Conservation (phyloP, 2,888 invertebrate genomes). For the Xylota sylvarum region DNA sequence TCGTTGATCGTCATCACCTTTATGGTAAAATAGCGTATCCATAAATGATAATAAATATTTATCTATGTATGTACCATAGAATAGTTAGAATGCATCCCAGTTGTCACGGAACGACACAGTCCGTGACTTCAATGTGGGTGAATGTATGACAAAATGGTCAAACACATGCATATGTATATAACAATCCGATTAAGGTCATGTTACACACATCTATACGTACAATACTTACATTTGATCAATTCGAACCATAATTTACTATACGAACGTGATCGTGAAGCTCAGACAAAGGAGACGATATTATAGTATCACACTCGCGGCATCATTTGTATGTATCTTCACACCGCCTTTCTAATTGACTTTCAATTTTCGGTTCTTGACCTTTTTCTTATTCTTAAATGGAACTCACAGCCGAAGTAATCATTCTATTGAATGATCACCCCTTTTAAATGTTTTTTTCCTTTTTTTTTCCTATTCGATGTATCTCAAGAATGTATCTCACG, state of each 20-base stretch:
- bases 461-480: not conserved
- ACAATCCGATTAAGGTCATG: slow-evolving; percentile 64
- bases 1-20: slow-evolving; percentile 21
- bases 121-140: slow-evolving; percentile 4
- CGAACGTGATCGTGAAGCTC: slow-evolving; percentile 44
- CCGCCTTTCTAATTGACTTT: slow-evolving; percentile 70
- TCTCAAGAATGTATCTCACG: slow-evolving; percentile 11
- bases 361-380: slow-evolving; percentile 73
- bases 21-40: slow-evolving; percentile 26
- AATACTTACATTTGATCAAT: slow-evolving; percentile 47
- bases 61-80: slow-evolving; percentile 20
- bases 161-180: not conserved
- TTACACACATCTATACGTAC: slow-evolving; percentile 28
- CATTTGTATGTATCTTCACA: slow-evolving; percentile 31
- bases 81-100: slow-evolving; percentile 18
- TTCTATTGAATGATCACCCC: slow-evolving; percentile 29
- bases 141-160: slow-evolving; percentile 30
- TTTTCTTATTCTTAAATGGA: slow-evolving; percentile 39
- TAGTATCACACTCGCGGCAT: slow-evolving; percentile 17
- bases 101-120: slow-evolving; percentile 34
- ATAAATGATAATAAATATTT: slow-evolving; percentile 35
- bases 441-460: not conserved
- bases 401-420: slow-evolving; percentile 24
- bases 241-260: slow-evolving; percentile 47
- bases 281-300: slow-evolving; percentile 19